Evolutionary conservation across 1,140 invertebrate species (phyloP).

Genomic region (Pentalonia nigronervosa): DNA sequence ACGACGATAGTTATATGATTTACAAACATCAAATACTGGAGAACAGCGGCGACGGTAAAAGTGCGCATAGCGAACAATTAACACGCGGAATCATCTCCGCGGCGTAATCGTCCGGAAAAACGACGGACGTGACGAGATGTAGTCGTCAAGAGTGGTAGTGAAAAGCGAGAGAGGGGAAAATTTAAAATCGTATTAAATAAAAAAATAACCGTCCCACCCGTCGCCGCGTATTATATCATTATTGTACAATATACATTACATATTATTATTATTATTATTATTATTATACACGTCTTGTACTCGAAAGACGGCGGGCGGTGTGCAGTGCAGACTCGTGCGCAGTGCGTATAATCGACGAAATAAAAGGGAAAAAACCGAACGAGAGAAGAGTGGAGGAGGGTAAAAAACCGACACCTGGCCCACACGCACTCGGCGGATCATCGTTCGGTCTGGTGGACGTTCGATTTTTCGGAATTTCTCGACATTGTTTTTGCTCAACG

Average conservation of each 20-base stretch:
- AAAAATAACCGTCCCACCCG: neutral
- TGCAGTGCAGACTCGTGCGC: neutral
- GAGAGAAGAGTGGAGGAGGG: neutral
- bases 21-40: neutral
- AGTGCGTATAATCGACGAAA: neutral
- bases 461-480: neutral
- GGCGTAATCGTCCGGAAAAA: neutral
- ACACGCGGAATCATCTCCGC: neutral
- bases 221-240: neutral
- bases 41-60: neutral
- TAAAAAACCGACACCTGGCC: slow-evolving; percentile 42
- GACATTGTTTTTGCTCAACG: slow-evolving; percentile 45
- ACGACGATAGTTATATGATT: neutral
- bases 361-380: neutral
- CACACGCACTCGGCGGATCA: neutral
- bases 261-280: slow-evolving; percentile 1
- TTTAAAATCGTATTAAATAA: neutral
- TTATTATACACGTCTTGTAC: neutral
- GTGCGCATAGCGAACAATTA: neutral
- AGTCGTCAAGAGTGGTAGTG: neutral
- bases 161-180: neutral
- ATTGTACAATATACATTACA: neutral
- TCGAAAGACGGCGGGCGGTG: slow-evolving; percentile 15
- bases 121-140: neutral
- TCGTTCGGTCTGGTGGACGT: neutral